phyloP scores from a whole-genome alignment of 2,113 vertebrate genomes.

The Caracal caracal region DNA sequence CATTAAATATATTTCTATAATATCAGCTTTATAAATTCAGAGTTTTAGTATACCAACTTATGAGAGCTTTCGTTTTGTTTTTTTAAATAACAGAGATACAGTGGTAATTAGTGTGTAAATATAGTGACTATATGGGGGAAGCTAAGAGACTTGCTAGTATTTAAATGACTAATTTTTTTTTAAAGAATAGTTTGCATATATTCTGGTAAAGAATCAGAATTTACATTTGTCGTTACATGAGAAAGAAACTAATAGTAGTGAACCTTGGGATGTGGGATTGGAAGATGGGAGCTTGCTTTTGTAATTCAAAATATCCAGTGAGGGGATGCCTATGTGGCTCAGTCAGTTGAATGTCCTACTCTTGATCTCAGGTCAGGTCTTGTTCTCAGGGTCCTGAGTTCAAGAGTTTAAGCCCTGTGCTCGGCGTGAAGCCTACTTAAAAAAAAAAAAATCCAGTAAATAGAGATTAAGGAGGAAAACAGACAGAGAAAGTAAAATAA shows the following conservation, averaged over 20 bases:
- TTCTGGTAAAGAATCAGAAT: neutral
- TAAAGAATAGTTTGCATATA: neutral
- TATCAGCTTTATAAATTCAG: neutral
- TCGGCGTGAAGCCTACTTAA: too few species aligned
- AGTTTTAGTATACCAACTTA: neutral
- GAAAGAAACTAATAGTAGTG: conserved; percentile 21
- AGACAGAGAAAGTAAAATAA: neutral
- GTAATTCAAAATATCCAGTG: neutral
- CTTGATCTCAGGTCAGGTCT: too few species aligned
- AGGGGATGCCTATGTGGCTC: too few species aligned
- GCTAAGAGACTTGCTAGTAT: neutral
- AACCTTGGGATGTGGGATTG: neutral
- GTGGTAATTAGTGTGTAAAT: neutral
- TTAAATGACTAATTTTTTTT: conserved; percentile 32
- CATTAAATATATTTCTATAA: conserved; percentile 23
- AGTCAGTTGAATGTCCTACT: too few species aligned
- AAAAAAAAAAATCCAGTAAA: neutral
- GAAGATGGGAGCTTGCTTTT: neutral
- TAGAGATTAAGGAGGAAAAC: conserved; percentile 32
- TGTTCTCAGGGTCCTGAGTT: too few species aligned
- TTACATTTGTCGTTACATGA: conserved; percentile 28
- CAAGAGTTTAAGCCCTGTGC: too few species aligned
- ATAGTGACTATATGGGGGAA: neutral
- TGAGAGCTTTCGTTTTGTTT: neutral
- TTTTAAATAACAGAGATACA: neutral